Percentiles rank a stretch among this genome's conserved stretches.
These are phyloP conservation scores for Drosophila subpulchrella DNA, from an alignment of 1,140 invertebrate species.

Conservation along the genomic window DNA sequence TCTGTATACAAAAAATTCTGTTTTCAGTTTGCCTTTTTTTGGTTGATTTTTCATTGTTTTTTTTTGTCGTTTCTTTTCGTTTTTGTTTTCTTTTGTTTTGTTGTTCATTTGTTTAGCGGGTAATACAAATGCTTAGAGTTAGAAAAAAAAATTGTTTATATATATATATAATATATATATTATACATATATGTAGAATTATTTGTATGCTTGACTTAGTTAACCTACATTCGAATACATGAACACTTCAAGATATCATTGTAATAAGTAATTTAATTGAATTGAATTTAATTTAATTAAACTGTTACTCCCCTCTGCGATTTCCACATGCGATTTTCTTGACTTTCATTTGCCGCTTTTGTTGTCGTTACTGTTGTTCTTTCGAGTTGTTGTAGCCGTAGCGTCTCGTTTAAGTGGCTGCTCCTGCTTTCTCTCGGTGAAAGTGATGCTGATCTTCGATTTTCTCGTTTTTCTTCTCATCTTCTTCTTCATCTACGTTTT, in stretches of 20 bases:
- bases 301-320: conserved; percentile 46
- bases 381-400: neutral
- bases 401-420: conserved; percentile 18
- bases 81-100: conserved; percentile 35
- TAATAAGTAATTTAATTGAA: conserved; percentile 77
- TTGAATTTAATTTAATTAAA: conserved; percentile 78
- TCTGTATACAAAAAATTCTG: conserved; percentile 27
- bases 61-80: conserved; percentile 22
- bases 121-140: conserved; percentile 79
- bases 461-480: conserved; percentile 11
- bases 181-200: conserved; percentile 58
- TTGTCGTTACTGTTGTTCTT: conserved; percentile 6
- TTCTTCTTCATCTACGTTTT: too few relatives aligned
- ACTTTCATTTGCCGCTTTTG: conserved; percentile 28
- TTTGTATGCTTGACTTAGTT: conserved; percentile 73
- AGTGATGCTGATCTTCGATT: conserved; percentile 33
- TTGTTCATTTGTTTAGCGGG: conserved; percentile 62
- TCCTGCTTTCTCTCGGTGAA: conserved; percentile 32
- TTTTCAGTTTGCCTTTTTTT: conserved; percentile 38
- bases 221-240: conserved; percentile 82
- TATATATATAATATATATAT: conserved; percentile 60
- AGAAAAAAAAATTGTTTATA: conserved; percentile 66
- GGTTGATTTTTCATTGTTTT: conserved; percentile 26
- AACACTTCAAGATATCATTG: conserved; percentile 81
- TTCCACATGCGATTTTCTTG: conserved; percentile 8